Percentiles rank a stretch among this genome's conserved stretches.
phyloP scores from a whole-genome alignment of 1,140 invertebrate species.

The Sitodiplosis mosellana region DNA sequence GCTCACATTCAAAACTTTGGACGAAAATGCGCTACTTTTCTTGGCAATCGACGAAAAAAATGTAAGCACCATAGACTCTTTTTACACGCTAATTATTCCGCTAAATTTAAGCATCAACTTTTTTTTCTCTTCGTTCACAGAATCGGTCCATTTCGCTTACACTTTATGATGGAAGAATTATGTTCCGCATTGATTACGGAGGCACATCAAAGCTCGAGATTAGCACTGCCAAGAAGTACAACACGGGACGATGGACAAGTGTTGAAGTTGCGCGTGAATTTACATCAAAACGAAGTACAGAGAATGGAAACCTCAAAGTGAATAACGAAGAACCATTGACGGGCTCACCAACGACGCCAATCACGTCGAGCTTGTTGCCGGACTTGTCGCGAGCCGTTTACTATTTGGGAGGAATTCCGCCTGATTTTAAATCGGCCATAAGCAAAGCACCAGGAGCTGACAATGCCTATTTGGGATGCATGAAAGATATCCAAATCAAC shows the following conservation, averaged over 20 bases:
- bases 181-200: conserved; percentile 54
- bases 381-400: conserved; percentile 41
- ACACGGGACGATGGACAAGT: conserved; percentile 60
- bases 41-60: conserved; percentile 53
- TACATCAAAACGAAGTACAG: conserved; percentile 29
- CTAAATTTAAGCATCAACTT: background rate
- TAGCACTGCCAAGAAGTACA: conserved; percentile 51
- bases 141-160: conserved; percentile 61
- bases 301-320: conserved; percentile 46
- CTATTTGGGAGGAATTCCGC: conserved; percentile 66
- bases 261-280: conserved; percentile 45
- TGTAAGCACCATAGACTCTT: conserved; percentile 21
- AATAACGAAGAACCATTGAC: conserved; percentile 45
- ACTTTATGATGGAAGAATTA: conserved; percentile 52
- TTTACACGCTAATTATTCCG: background rate
- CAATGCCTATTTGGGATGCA: conserved; percentile 58
- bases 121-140: conserved; percentile 20
- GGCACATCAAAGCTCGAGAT: conserved; percentile 42
- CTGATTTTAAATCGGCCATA: conserved; percentile 25
- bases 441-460: conserved; percentile 26
- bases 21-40: conserved; percentile 76
- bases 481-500: conserved; percentile 59
- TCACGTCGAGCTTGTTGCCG: conserved; percentile 34
- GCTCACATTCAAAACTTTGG: conserved; percentile 67
- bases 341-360: conserved; percentile 38